A percentile compares a stretch with the other conserved stretches of the same genome.
Evolutionary conservation across 2,113 vertebrate species (phyloP).

Genomic region (Gymnorhina tibicen): DNA sequence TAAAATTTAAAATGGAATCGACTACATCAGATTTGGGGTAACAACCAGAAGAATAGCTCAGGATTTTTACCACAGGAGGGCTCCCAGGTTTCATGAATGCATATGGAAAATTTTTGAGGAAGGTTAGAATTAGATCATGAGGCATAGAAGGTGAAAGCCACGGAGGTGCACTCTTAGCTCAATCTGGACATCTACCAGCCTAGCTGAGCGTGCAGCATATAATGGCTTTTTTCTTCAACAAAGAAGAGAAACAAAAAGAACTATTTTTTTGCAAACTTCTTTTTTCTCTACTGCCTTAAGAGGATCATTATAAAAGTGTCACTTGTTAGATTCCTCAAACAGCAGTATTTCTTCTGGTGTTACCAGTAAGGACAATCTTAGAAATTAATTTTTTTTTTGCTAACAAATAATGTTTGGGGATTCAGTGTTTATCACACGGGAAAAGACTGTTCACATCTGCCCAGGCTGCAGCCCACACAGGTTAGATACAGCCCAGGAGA

Average conservation of each 20-base stretch:
- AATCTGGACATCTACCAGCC: not conserved
- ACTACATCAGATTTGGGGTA: not conserved
- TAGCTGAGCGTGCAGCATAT: not conserved
- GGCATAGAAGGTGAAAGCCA: not conserved
- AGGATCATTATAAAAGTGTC: not conserved
- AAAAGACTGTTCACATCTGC: not conserved
- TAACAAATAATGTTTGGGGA: not conserved
- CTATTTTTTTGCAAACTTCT: not conserved
- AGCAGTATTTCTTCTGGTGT: not conserved
- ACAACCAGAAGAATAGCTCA: not conserved
- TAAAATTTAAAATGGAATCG: not conserved
- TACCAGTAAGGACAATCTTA: not conserved
- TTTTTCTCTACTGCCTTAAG: not conserved
- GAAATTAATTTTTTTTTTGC: not conserved
- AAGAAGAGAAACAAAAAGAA: not conserved
- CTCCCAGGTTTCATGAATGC: constrained; percentile 39
- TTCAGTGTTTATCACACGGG: not conserved
- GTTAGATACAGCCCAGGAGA: not conserved
- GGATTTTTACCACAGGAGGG: constrained; percentile 58
- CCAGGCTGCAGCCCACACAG: not conserved
- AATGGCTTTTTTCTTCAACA: not conserved
- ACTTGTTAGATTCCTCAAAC: not conserved
- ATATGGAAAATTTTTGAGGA: not conserved
- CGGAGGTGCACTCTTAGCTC: not conserved
- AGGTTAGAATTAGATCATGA: not conserved